These are phyloP conservation scores for Collichthys lucidus DNA, from an alignment of 2,113 vertebrate species.

Conservation along the genomic window DNA sequence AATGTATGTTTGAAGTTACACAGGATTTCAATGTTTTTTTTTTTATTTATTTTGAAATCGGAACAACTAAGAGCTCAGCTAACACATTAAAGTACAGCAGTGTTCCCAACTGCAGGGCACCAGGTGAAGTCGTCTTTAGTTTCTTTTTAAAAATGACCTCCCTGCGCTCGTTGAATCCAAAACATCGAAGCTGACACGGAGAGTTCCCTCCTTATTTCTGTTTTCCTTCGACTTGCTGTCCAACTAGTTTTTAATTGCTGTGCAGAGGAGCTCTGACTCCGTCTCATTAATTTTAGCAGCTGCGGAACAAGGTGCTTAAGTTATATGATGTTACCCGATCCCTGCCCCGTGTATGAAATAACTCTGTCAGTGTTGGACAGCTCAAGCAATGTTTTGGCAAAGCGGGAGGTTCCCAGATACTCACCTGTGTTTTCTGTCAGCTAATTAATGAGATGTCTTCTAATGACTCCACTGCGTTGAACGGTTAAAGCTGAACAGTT, in stretches of 20 bases:
- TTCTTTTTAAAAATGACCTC: constrained; percentile 5
- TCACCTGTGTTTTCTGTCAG: constrained; percentile 9
- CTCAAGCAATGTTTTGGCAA: neutral
- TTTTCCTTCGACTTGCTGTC: constrained; percentile 17
- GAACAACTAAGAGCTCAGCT: neutral
- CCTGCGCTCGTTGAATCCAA: neutral
- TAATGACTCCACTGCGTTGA: neutral
- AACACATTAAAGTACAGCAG: neutral
- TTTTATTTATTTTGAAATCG: too few relatives aligned
- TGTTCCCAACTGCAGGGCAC: neutral
- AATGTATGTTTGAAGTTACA: neutral
- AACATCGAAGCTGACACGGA: neutral
- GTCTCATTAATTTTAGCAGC: constrained; percentile 42
- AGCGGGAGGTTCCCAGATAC: neutral
- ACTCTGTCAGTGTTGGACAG: constrained; percentile 38
- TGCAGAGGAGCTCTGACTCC: constrained; percentile 10
- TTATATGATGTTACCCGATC: constrained; percentile 45
- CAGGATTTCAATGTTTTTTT: neutral
- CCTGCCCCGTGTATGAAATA: constrained; percentile 33
- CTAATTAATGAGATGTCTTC: constrained; percentile 9
- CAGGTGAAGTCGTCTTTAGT: neutral
- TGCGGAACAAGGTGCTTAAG: constrained; percentile 42
- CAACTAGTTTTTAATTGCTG: constrained; percentile 43
- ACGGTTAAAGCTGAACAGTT: neutral
- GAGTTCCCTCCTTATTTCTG: constrained; percentile 3